phyloP scores from a whole-genome alignment of 2,888 invertebrate species.

The Lumbricus terrestris region DNA sequence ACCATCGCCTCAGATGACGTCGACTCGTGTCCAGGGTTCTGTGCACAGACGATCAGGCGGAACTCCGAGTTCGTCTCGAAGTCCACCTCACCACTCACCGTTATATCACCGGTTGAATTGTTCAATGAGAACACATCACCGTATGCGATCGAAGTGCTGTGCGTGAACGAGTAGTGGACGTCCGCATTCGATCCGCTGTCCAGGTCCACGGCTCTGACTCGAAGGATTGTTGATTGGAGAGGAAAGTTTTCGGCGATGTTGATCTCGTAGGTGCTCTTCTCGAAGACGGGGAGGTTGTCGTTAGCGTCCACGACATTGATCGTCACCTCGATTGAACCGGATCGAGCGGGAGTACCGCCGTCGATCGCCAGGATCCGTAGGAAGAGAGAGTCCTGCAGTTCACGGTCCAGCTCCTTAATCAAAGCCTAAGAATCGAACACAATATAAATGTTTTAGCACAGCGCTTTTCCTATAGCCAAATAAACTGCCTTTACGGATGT shows the following conservation, averaged over 20 bases:
- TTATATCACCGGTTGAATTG: constrained; percentile 32
- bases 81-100: constrained; percentile 32
- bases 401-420: constrained; percentile 26
- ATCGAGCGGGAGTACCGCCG: constrained; percentile 27
- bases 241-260: constrained; percentile 31
- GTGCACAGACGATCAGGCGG: constrained; percentile 32
- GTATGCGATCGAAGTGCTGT: constrained; percentile 22
- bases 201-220: constrained; percentile 35
- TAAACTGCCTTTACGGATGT: too few relatives aligned
- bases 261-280: constrained; percentile 24
- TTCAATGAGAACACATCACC: constrained; percentile 32
- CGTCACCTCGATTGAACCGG: constrained; percentile 24
- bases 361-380: constrained; percentile 27
- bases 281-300: constrained; percentile 32
- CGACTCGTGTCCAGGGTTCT: constrained; percentile 34
- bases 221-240: constrained; percentile 21
- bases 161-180: constrained; percentile 34
- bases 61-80: constrained; percentile 32
- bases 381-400: constrained; percentile 20
- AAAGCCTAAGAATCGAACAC: background rate
- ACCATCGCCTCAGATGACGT: constrained; percentile 34
- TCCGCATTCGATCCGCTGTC: constrained; percentile 36
- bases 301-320: constrained; percentile 30
- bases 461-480: background rate
- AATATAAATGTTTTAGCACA: too few relatives aligned